phyloP scores from a whole-genome alignment of 2,888 invertebrate species.

The Coleophora flavipennella region DNA sequence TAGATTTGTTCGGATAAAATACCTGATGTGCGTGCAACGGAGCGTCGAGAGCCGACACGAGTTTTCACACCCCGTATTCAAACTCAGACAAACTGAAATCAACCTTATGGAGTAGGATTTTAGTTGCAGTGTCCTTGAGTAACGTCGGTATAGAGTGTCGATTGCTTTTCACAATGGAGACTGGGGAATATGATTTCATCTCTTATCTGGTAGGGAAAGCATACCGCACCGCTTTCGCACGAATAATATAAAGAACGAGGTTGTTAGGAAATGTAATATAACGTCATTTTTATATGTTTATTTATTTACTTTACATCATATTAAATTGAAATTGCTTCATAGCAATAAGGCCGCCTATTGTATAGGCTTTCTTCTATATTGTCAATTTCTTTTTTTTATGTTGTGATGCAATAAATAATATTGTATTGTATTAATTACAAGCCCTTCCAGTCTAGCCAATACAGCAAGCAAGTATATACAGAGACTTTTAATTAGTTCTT shows the following conservation, averaged over 20 bases:
- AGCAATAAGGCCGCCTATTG: too few relatives aligned
- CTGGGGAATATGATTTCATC: constrained; percentile 48
- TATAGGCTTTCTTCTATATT: too few relatives aligned
- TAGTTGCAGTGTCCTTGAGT: neutral
- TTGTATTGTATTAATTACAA: too few relatives aligned
- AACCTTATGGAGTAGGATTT: constrained; percentile 20
- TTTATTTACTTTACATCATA: too few relatives aligned
- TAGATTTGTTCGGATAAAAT: constrained; percentile 26
- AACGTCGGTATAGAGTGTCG: constrained; percentile 21
- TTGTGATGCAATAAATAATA: too few relatives aligned
- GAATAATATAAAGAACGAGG: too few relatives aligned
- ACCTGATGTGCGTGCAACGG: constrained; percentile 28
- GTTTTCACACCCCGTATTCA: constrained; percentile 25
- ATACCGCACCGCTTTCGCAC: constrained; percentile 15
- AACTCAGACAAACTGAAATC: constrained; percentile 16
- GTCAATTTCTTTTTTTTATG: too few relatives aligned
- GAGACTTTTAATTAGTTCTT: too few relatives aligned
- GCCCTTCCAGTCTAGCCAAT: too few relatives aligned
- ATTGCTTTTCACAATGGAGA: constrained; percentile 42
- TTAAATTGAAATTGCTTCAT: too few relatives aligned
- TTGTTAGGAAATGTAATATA: neutral
- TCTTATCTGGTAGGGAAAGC: constrained; percentile 48
- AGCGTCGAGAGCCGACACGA: constrained; percentile 26
- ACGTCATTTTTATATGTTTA: too few relatives aligned
- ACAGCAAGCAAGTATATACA: too few relatives aligned